These are phyloP conservation scores for Dynastes hyllus DNA, from an alignment of 2,888 invertebrate genomes.

Conservation along the genomic window DNA sequence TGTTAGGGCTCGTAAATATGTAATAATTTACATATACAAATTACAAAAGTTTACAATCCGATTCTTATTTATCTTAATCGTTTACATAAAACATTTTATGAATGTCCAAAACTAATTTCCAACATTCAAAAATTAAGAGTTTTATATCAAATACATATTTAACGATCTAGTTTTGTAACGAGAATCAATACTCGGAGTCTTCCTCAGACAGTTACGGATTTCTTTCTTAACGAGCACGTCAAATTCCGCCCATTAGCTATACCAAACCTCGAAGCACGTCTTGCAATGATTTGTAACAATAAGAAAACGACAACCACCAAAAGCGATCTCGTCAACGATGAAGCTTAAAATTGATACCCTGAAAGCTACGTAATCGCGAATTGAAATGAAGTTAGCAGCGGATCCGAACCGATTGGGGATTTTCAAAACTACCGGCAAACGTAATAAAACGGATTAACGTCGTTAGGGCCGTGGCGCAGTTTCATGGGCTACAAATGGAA, in stretches of 20 bases:
- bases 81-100: no score
- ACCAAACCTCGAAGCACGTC: neutral
- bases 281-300: neutral
- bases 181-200: neutral
- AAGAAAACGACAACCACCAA: neutral
- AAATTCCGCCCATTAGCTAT: neutral
- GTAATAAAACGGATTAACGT: constrained; percentile 15
- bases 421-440: neutral
- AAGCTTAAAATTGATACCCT: neutral
- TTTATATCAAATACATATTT: neutral
- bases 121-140: neutral
- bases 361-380: constrained; percentile 2
- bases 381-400: neutral
- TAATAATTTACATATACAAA: no score
- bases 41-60: no score
- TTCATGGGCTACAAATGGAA: neutral
- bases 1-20: no score
- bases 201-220: neutral
- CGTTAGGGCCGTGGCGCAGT: neutral
- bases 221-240: neutral
- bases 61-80: no score
- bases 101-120: neutral
- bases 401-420: neutral
- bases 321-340: neutral
- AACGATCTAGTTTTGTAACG: neutral